phyloP scores from a whole-genome alignment of 1,140 invertebrate genomes.

The Aphaenogaster rudis region DNA sequence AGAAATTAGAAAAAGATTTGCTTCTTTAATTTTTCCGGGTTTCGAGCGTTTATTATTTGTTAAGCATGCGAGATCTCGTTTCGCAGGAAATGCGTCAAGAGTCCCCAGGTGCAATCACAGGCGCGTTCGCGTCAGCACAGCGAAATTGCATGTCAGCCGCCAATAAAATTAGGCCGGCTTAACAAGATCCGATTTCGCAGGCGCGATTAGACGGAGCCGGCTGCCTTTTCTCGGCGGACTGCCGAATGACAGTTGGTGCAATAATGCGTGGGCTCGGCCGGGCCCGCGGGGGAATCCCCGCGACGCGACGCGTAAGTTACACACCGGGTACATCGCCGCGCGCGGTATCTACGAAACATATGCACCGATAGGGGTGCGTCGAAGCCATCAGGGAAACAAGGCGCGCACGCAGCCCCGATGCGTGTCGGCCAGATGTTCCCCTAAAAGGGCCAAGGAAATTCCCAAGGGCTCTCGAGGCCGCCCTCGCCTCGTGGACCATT shows the following conservation, averaged over 20 bases:
- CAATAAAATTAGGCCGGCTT: constrained; percentile 41
- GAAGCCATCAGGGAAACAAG: constrained; percentile 70
- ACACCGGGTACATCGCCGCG: constrained; percentile 54
- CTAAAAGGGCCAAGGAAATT: constrained; percentile 80
- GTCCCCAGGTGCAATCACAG: constrained; percentile 1
- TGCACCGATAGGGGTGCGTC: constrained; percentile 81
- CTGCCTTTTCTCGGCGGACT: constrained; percentile 36
- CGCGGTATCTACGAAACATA: constrained; percentile 83
- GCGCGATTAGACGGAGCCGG: constrained; percentile 42
- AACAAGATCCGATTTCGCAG: constrained; percentile 53
- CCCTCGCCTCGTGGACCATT: constrained; percentile 31
- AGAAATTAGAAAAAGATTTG: neutral
- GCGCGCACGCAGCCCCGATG: constrained; percentile 62
- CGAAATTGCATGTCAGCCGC: constrained; percentile 23
- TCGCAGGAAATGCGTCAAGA: neutral
- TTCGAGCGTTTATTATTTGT: neutral
- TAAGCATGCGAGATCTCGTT: neutral
- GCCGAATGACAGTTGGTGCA: constrained; percentile 68
- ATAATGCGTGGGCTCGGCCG: constrained; percentile 42
- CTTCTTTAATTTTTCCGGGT: neutral
- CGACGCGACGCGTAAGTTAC: constrained; percentile 60
- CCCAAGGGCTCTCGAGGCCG: constrained; percentile 75
- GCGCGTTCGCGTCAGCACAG: neutral
- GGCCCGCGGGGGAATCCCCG: constrained; percentile 60
- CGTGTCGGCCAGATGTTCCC: constrained; percentile 82